Evolutionary conservation across 2,888 invertebrate species (phyloP).

Genomic region (Oxytorus armatus): DNA sequence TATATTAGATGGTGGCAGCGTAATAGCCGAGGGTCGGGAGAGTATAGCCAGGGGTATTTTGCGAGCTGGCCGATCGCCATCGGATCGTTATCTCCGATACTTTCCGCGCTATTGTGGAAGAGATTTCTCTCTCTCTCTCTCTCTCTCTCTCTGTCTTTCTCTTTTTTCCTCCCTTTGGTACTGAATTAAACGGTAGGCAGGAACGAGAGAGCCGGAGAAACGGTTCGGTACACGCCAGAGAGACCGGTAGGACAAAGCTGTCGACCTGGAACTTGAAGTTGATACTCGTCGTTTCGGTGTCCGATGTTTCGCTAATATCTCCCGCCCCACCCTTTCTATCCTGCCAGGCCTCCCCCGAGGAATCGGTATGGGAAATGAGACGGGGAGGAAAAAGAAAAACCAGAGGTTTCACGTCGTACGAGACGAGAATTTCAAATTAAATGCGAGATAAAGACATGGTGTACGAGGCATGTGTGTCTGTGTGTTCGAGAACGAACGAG

Average conservation of each 20-base stretch:
- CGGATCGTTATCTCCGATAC: conserved; percentile 70
- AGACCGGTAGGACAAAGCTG: conserved; percentile 42
- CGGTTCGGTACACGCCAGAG: conserved; percentile 29
- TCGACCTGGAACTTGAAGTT: conserved; percentile 9
- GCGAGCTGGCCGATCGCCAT: conserved; percentile 69
- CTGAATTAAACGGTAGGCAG: conserved; percentile 52
- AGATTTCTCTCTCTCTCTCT: conserved; percentile 35
- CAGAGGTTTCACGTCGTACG: conserved; percentile 52
- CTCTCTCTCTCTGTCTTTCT: conserved; percentile 16
- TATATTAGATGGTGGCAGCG: conserved; percentile 34
- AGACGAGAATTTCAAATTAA: conserved; percentile 63
- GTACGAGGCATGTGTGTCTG: conserved; percentile 41
- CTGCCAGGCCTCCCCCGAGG: neutral
- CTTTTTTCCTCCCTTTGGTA: conserved; percentile 20
- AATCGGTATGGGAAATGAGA: conserved; percentile 33
- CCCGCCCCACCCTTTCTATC: neutral
- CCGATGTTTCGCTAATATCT: conserved; percentile 49
- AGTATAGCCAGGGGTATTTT: conserved; percentile 58
- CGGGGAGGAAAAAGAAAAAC: conserved; percentile 11
- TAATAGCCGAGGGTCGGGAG: conserved; percentile 47
- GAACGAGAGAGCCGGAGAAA: conserved; percentile 38
- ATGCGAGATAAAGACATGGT: conserved; percentile 30
- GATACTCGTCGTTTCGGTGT: conserved; percentile 57
- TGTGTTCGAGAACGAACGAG: conserved; percentile 1
- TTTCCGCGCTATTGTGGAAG: conserved; percentile 65